Conservation (phyloP, 1,140 invertebrate species). For the Telenomus remus region DNA sequence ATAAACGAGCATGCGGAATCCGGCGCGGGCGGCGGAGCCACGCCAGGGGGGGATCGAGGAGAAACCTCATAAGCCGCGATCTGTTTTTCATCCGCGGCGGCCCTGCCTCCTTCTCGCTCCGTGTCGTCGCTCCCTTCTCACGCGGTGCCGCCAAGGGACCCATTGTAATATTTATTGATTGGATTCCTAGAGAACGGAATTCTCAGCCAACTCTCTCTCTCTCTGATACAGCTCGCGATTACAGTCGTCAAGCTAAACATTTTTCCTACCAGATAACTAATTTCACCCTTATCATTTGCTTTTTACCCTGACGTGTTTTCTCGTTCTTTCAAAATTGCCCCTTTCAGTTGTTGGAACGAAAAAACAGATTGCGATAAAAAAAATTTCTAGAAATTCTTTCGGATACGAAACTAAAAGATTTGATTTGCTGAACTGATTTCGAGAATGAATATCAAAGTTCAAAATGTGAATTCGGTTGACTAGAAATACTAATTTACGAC, state of each 20-base stretch:
- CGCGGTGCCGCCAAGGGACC: slow-evolving; percentile 62
- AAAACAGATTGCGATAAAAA: too few species aligned
- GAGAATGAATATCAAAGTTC: too few species aligned
- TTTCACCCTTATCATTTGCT: not conserved
- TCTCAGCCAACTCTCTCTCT: slow-evolving; percentile 31
- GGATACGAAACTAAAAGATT: too few species aligned
- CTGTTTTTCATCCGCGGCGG: slow-evolving; percentile 52
- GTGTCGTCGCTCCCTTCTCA: slow-evolving; percentile 55
- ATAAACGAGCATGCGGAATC: slow-evolving; percentile 67
- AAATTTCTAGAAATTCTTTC: too few species aligned
- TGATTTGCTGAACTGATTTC: too few species aligned
- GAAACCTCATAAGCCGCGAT: slow-evolving; percentile 61
- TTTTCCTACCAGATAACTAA: slow-evolving; percentile 10
- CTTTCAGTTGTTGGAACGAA: too few species aligned
- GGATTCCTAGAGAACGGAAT: slow-evolving; percentile 70
- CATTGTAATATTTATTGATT: slow-evolving; percentile 77
- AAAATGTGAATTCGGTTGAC: too few species aligned
- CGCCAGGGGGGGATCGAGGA: slow-evolving; percentile 54
- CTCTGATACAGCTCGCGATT: slow-evolving; percentile 42
- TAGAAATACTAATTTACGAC: too few species aligned
- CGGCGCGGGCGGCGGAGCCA: slow-evolving; percentile 49
- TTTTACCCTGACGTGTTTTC: not conserved
- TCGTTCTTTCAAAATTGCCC: not conserved
- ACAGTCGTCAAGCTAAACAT: slow-evolving; percentile 17
- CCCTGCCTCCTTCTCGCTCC: slow-evolving; percentile 42